phyloP scores from a whole-genome alignment of 2,888 invertebrate genomes.

The Nephrotoma guestfalica region DNA sequence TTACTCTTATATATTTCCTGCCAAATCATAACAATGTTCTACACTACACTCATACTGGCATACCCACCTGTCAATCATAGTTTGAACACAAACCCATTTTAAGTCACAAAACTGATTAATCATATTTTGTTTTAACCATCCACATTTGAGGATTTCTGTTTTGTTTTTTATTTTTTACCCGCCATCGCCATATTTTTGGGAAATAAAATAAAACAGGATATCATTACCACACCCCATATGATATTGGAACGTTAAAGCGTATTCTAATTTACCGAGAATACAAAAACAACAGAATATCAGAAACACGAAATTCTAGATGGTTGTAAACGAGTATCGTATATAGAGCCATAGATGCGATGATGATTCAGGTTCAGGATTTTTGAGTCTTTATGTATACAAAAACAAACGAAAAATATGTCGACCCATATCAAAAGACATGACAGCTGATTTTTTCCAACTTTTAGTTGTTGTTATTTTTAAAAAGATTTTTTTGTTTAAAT shows the following conservation, averaged over 20 bases:
- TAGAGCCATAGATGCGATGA: neutral
- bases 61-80: neutral
- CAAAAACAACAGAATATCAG: neutral
- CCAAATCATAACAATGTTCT: no score
- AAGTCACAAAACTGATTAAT: neutral
- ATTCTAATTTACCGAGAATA: neutral
- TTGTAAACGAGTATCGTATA: no score
- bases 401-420: constrained; percentile 15
- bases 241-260: neutral
- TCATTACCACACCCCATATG: neutral
- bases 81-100: neutral
- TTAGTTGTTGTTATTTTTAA: constrained; percentile 2
- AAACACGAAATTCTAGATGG: neutral
- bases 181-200: neutral
- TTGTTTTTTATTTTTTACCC: neutral
- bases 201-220: neutral
- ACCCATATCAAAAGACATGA: constrained; percentile 36
- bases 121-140: neutral
- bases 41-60: neutral
- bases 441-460: constrained; percentile 26
- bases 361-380: constrained; percentile 9
- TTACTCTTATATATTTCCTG: no score
- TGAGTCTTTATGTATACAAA: constrained; percentile 3
- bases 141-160: neutral
- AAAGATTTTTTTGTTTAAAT: neutral